phyloP scores from a whole-genome alignment of 2,888 invertebrate genomes.

The Chironomus tentans region DNA sequence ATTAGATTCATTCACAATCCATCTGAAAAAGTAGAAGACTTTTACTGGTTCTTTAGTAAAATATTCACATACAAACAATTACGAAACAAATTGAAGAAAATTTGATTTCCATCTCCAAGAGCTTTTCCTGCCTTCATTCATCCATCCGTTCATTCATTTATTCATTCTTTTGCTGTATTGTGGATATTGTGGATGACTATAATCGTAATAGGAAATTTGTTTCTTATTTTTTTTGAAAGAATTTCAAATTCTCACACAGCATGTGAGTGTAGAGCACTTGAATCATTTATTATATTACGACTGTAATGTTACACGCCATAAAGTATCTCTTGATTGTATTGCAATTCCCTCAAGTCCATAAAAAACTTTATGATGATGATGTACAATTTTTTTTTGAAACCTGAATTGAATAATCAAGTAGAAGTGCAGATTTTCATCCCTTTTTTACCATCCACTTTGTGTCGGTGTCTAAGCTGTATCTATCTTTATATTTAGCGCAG shows the following conservation, averaged over 20 bases:
- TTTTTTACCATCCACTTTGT: not conserved
- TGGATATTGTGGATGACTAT: too few relatives aligned
- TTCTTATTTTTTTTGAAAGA: not conserved
- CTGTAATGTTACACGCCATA: conserved; percentile 25
- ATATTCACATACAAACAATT: conserved; percentile 27
- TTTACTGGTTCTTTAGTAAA: conserved; percentile 11
- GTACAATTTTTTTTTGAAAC: conserved; percentile 13
- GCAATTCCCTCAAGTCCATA: conserved; percentile 26
- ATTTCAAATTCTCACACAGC: conserved; percentile 15
- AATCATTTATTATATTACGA: conserved; percentile 22
- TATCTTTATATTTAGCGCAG: not conserved
- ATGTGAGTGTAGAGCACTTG: conserved; percentile 13
- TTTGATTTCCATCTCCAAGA: conserved; percentile 17
- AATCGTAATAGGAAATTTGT: too few relatives aligned
- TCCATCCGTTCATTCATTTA: not conserved
- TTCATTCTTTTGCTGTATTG: too few relatives aligned
- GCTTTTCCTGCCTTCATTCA: not conserved
- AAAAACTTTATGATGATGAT: conserved; percentile 26
- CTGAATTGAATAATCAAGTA: conserved; percentile 25
- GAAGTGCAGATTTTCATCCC: conserved; percentile 7
- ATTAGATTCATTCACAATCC: not conserved
- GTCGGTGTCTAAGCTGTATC: too few relatives aligned
- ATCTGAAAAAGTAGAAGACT: not conserved
- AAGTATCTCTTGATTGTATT: conserved; percentile 25
- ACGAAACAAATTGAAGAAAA: conserved; percentile 23